Conservation (phyloP, 2,797 vertebrate genomes). For the Podarcis lilfordi region DNA sequence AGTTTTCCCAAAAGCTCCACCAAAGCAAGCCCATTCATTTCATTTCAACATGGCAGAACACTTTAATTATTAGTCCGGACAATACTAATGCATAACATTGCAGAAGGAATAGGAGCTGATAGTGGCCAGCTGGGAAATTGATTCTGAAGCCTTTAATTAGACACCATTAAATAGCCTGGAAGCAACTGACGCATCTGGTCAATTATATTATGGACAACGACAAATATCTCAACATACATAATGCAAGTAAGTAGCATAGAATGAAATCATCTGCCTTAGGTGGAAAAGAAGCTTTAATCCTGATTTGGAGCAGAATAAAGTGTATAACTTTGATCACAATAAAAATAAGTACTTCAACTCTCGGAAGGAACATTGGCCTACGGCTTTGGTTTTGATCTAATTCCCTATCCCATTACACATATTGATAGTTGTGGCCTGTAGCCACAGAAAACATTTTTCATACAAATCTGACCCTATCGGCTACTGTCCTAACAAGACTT, state of each 20-base stretch:
- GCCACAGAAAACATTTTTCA: neutral
- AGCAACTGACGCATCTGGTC: neutral
- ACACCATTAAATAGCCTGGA: conserved; percentile 14
- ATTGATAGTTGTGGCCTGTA: neutral
- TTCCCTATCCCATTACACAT: neutral
- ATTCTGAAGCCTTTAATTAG: conserved; percentile 12
- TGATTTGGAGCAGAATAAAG: neutral
- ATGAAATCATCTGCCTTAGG: neutral
- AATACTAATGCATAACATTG: conserved; percentile 22
- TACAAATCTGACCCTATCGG: neutral
- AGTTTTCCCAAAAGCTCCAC: neutral
- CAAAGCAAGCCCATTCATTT: conserved; percentile 30
- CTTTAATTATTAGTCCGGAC: conserved; percentile 27
- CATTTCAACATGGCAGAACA: conserved; percentile 13
- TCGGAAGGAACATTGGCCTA: no score
- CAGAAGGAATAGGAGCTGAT: conserved; percentile 16
- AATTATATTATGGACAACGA: neutral
- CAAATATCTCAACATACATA: neutral
- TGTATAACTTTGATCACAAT: neutral
- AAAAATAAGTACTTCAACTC: neutral
- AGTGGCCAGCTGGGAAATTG: conserved; percentile 4
- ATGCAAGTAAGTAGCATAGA: neutral
- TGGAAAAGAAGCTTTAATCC: neutral
- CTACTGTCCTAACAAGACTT: neutral
- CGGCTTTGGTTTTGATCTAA: neutral